Percentiles rank a stretch among this genome's conserved stretches.
These are phyloP conservation scores for Clanis bilineata DNA, from an alignment of 2,888 invertebrate species.

Conservation along the genomic window DNA sequence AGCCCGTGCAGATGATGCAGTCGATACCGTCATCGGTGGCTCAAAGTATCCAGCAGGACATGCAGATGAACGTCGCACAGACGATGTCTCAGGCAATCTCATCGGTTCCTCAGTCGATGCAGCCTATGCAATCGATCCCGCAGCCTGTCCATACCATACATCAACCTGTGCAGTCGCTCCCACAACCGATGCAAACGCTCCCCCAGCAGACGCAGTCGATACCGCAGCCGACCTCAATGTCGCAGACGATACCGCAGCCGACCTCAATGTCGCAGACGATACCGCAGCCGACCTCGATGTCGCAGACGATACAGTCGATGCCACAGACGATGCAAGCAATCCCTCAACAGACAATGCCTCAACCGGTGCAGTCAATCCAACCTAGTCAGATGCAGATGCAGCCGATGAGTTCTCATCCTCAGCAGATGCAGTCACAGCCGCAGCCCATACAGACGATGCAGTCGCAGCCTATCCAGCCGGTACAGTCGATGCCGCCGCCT, in stretches of 20 bases:
- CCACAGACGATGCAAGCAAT: conserved; percentile 29
- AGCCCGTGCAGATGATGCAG: conserved; percentile 53
- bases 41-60: conserved; percentile 38
- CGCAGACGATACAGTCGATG: conserved; percentile 23
- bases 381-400: conserved; percentile 26
- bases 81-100: conserved; percentile 42
- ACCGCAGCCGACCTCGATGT: conserved; percentile 29
- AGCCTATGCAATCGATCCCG: conserved; percentile 32
- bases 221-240: conserved; percentile 26
- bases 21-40: conserved; percentile 37
- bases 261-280: conserved; percentile 28
- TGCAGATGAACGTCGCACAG: conserved; percentile 36
- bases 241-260: conserved; percentile 32
- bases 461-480: conserved; percentile 33
- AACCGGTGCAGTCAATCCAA: conserved; percentile 26
- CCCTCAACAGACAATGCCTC: conserved; percentile 29
- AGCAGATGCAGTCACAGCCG: conserved; percentile 27
- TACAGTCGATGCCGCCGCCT: conserved; percentile 30
- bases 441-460: conserved; percentile 27
- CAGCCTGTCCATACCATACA: conserved; percentile 25
- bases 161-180: conserved; percentile 34
- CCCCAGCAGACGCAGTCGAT: conserved; percentile 29
- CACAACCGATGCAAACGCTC: conserved; percentile 30
- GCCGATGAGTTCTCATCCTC: conserved; percentile 29
- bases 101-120: conserved; percentile 39